Conservation (phyloP, 2,888 invertebrate genomes). For the Acanthosepion lycidas region DNA sequence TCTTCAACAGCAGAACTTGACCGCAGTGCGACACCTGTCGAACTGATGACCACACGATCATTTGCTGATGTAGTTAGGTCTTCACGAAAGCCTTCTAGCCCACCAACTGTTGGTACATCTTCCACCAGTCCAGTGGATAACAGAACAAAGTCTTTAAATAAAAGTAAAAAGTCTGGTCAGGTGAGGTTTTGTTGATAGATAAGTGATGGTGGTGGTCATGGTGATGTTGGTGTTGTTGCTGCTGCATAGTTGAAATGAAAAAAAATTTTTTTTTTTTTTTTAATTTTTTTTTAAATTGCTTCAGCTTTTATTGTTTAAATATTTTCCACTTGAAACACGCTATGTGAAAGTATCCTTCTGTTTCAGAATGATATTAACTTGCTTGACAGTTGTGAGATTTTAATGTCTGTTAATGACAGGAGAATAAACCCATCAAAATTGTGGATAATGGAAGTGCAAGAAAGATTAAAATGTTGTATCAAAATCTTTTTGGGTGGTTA, state of each 20-base stretch:
- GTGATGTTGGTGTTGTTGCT: neutral
- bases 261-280: neutral
- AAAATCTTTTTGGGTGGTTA: no score
- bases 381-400: neutral
- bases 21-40: conserved; percentile 56
- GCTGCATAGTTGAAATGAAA: neutral
- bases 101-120: conserved; percentile 39
- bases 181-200: conserved; percentile 50
- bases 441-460: neutral
- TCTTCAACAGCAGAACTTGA: conserved; percentile 52
- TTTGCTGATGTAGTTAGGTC: conserved; percentile 59
- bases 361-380: neutral
- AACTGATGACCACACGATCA: conserved; percentile 58
- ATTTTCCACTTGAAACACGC: neutral
- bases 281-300: neutral
- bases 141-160: neutral
- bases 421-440: neutral
- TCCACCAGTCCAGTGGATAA: neutral
- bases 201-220: neutral
- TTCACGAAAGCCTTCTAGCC: conserved; percentile 11
- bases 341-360: neutral
- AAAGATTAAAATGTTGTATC: neutral
- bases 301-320: neutral
- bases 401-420: neutral
- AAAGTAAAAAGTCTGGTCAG: conserved; percentile 60